These are phyloP conservation scores for Mythimna albipuncta DNA, from an alignment of 2,888 invertebrate species.

Conservation along the genomic window DNA sequence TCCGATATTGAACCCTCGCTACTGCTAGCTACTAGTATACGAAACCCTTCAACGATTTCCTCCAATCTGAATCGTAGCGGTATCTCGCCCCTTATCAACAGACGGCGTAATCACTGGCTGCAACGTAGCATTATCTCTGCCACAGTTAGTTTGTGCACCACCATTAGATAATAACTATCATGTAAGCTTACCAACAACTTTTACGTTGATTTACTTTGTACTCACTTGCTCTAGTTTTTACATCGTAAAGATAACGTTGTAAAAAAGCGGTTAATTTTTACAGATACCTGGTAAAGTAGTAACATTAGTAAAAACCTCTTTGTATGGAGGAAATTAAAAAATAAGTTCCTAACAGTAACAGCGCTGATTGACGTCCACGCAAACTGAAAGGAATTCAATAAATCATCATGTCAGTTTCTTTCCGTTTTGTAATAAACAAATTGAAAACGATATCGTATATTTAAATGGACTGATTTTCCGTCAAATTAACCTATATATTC, in stretches of 20 bases:
- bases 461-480: conserved; percentile 19
- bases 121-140: conserved; percentile 46
- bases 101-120: conserved; percentile 43
- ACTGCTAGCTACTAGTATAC: neutral
- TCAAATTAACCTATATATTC: conserved; percentile 31
- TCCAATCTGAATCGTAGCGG: conserved; percentile 9
- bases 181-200: conserved; percentile 26
- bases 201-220: conserved; percentile 53
- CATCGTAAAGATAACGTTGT: conserved; percentile 54
- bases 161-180: too few relatives aligned
- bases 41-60: neutral
- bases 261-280: conserved; percentile 24
- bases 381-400: conserved; percentile 19
- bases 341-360: conserved; percentile 8
- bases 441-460: conserved; percentile 8
- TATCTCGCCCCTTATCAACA: conserved; percentile 36
- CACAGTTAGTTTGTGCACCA: conserved; percentile 63
- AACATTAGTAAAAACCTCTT: conserved; percentile 10
- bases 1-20: neutral
- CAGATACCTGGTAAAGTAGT: conserved; percentile 5
- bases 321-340: conserved; percentile 26
- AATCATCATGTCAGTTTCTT: conserved; percentile 31
- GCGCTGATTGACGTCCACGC: conserved; percentile 50
- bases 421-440: conserved; percentile 26
- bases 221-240: conserved; percentile 55